Evolutionary conservation across 2,888 invertebrate genomes (phyloP).

Genomic region (Cataglyphis rosenhaueri): DNA sequence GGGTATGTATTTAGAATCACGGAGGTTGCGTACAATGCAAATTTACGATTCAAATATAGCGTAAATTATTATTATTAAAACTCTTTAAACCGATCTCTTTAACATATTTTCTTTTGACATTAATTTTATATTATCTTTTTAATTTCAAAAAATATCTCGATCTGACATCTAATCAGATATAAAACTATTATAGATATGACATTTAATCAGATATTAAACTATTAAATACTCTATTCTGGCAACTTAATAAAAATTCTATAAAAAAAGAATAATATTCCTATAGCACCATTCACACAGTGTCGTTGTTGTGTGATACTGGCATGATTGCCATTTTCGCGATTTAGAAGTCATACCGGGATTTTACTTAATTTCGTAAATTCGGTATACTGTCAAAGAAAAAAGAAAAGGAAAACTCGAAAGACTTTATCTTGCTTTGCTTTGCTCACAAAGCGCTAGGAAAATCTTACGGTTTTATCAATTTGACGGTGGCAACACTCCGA

Average conservation of each 20-base stretch:
- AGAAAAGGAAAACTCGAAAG: slow-evolving; percentile 56
- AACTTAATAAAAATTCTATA: slow-evolving; percentile 76
- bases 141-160: slow-evolving; percentile 18
- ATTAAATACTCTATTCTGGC: slow-evolving; percentile 74
- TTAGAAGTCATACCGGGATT: slow-evolving; percentile 45
- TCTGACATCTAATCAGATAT: slow-evolving; percentile 57
- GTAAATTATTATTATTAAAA: slow-evolving; percentile 25
- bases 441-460: slow-evolving; percentile 67
- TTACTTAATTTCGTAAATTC: slow-evolving; percentile 60
- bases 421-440: slow-evolving; percentile 66
- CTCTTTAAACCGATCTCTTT: slow-evolving; percentile 12
- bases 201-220: slow-evolving; percentile 70
- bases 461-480: slow-evolving; percentile 50
- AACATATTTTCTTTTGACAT: neutral
- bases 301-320: slow-evolving; percentile 62
- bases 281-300: slow-evolving; percentile 69
- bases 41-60: neutral
- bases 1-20: neutral
- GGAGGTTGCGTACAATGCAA: slow-evolving; percentile 27
- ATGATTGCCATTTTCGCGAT: slow-evolving; percentile 54
- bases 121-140: slow-evolving; percentile 33
- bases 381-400: slow-evolving; percentile 55
- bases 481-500: slow-evolving; percentile 69
- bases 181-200: slow-evolving; percentile 67
- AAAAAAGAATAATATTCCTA: slow-evolving; percentile 68